phyloP scores from a whole-genome alignment of 2,797 vertebrate genomes.

The Sciurus vulgaris region DNA sequence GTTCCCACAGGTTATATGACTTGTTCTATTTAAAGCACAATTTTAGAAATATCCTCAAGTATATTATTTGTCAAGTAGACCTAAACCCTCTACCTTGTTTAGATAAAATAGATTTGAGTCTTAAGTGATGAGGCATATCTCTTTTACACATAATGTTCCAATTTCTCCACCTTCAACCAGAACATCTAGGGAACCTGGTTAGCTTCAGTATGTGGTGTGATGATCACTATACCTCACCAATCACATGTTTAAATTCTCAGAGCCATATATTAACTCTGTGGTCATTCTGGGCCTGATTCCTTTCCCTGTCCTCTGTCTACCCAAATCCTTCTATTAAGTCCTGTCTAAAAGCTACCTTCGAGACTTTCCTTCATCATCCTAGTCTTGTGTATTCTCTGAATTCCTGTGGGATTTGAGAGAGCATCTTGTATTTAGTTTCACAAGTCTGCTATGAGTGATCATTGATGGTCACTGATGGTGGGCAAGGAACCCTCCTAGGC shows the following conservation, averaged over 20 bases:
- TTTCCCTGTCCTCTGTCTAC: neutral
- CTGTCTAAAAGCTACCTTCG: neutral
- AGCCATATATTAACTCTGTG: neutral
- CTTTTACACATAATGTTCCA: neutral
- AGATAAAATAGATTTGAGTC: neutral
- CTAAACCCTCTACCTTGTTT: neutral
- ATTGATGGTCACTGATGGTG: neutral
- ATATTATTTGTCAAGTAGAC: neutral
- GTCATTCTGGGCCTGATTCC: neutral
- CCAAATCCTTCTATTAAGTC: neutral
- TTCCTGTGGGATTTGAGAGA: neutral
- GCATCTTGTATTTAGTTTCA: neutral
- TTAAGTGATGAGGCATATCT: neutral
- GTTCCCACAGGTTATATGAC: neutral
- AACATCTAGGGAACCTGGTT: neutral
- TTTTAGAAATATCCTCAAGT: neutral
- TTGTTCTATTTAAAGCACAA: neutral
- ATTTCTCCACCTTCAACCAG: neutral
- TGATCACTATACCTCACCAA: neutral
- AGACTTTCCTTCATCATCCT: neutral
- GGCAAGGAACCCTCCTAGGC: neutral
- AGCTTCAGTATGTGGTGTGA: neutral
- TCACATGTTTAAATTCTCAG: neutral
- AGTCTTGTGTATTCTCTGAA: neutral
- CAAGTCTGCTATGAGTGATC: neutral